phyloP scores from a whole-genome alignment of 2,797 vertebrate species.

The Fringilla coelebs region DNA sequence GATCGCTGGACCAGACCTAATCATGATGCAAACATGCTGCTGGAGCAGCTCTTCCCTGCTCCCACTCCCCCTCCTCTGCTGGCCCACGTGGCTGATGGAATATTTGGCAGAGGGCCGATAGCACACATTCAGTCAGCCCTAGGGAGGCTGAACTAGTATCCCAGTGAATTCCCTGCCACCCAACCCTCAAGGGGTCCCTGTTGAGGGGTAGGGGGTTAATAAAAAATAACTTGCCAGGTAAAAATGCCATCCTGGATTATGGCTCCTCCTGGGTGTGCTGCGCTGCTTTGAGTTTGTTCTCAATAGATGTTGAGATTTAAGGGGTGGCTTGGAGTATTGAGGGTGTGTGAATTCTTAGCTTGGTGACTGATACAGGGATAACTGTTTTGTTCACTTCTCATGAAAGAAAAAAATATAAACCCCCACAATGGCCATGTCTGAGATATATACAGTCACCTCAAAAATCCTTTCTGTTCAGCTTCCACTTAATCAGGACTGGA shows the following conservation, averaged over 20 bases:
- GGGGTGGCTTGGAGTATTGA: background rate
- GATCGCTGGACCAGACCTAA: constrained; percentile 53
- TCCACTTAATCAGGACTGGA: background rate
- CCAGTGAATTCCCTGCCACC: constrained; percentile 28
- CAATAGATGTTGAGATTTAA: background rate
- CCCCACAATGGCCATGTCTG: background rate
- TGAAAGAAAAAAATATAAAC: rapidly evolving
- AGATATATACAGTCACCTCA: background rate
- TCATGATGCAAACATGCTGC: constrained; percentile 22
- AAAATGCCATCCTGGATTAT: constrained; percentile 56
- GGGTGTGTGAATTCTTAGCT: background rate
- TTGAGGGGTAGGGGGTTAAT: constrained; percentile 63
- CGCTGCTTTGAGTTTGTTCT: background rate
- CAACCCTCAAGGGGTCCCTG: constrained; percentile 54
- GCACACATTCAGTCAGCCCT: constrained; percentile 11
- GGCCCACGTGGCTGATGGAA: constrained; percentile 43
- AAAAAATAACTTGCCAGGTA: constrained; percentile 58
- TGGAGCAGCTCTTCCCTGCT: constrained; percentile 1
- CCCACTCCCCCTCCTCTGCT: constrained; percentile 29
- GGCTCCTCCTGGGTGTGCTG: background rate
- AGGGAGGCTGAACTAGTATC: constrained; percentile 56
- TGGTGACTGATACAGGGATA: background rate
- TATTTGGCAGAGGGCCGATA: constrained; percentile 43
- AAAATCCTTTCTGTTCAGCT: background rate
- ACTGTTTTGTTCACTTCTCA: background rate